phyloP scores from a whole-genome alignment of 2,888 invertebrate genomes.

The Stegophylla sp. region DNA sequence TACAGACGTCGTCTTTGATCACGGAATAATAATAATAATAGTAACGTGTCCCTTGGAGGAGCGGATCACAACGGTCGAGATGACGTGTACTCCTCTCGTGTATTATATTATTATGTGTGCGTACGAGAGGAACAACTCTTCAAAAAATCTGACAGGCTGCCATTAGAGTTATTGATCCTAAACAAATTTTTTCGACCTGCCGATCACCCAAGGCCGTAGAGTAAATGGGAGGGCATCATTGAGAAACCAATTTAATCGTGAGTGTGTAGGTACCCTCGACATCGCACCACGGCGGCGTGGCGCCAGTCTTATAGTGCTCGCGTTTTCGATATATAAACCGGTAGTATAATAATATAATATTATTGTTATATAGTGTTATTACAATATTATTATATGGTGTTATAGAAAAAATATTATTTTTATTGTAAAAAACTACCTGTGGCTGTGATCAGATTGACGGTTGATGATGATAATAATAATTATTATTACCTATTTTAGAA shows the following conservation, averaged over 20 bases:
- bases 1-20: constrained; percentile 54
- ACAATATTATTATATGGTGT: too few relatives aligned
- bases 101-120: background rate
- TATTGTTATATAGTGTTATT: too few relatives aligned
- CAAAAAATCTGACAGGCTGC: constrained; percentile 56
- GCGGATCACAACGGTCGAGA: background rate
- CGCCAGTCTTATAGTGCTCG: constrained; percentile 10
- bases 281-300: constrained; percentile 31
- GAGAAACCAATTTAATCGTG: constrained; percentile 54
- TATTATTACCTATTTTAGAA: too few relatives aligned
- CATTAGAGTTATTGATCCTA: constrained; percentile 56
- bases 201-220: constrained; percentile 52
- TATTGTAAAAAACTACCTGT: background rate
- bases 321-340: constrained; percentile 27
- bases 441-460: background rate
- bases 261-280: constrained; percentile 17
- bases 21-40: constrained; percentile 45
- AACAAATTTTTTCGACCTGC: constrained; percentile 54
- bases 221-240: constrained; percentile 22
- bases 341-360: background rate
- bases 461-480: too few relatives aligned
- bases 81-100: background rate
- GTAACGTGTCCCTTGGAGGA: constrained; percentile 47
- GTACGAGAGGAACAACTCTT: constrained; percentile 49
- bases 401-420: background rate